phyloP scores from a whole-genome alignment of 2,113 vertebrate genomes.

The Myanophis thanlyinensis region DNA sequence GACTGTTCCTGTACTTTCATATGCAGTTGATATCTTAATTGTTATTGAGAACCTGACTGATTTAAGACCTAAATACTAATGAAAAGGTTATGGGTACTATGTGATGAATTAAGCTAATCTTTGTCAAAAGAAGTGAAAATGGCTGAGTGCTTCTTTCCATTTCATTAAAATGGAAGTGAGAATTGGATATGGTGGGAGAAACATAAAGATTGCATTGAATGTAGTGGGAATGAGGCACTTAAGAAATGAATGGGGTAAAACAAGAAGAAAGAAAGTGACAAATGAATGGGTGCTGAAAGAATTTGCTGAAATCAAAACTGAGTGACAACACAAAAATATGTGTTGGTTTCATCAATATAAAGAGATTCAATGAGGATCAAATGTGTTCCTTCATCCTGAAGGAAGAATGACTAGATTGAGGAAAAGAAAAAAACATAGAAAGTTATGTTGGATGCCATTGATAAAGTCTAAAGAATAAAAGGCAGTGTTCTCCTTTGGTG shows the following conservation, averaged over 20 bases:
- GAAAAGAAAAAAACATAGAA: neutral
- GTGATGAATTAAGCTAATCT: neutral
- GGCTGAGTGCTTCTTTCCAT: neutral
- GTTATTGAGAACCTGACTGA: neutral
- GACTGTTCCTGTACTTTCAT: neutral
- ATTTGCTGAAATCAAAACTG: neutral
- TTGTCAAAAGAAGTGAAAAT: neutral
- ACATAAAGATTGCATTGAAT: neutral
- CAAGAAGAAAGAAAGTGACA: neutral
- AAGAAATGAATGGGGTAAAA: neutral
- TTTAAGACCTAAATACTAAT: neutral
- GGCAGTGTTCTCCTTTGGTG: neutral
- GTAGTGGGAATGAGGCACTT: neutral
- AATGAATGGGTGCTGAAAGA: neutral
- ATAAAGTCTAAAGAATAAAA: neutral
- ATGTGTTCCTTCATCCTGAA: neutral
- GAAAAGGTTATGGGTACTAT: neutral
- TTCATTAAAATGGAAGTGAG: neutral
- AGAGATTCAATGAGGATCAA: neutral
- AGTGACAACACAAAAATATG: neutral
- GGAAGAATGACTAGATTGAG: neutral
- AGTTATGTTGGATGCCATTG: neutral
- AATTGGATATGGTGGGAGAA: neutral
- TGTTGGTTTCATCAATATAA: neutral
- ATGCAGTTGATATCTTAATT: neutral